Evolutionary conservation across 2,888 invertebrate genomes (phyloP).

Genomic region (Hypomecis punctinalis): DNA sequence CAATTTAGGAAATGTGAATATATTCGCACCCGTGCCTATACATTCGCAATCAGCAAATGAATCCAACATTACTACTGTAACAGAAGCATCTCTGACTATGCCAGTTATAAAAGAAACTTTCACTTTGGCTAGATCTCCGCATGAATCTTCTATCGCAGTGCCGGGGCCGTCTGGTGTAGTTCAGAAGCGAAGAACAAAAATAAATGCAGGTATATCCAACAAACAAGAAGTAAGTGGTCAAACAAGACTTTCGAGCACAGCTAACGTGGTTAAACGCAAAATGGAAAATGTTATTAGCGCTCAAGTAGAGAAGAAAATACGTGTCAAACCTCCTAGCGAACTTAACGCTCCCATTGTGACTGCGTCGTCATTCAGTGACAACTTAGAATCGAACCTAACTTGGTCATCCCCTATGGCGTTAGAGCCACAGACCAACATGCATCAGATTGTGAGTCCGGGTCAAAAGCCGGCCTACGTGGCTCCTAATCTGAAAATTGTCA

Average conservation of each 20-base stretch:
- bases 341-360: not conserved
- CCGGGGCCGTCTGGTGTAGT: conserved; percentile 12
- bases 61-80: not conserved
- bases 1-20: not conserved
- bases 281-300: not conserved
- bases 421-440: conserved; percentile 8
- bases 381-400: not conserved
- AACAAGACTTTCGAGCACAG: too few species aligned
- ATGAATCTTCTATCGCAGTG: not conserved
- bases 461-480: not conserved
- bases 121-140: conserved; percentile 8
- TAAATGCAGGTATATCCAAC: too few species aligned
- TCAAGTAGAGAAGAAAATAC: conserved; percentile 13
- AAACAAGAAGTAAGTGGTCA: too few species aligned
- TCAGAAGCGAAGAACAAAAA: not conserved
- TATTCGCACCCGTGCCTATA: not conserved
- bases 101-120: conserved; percentile 16
- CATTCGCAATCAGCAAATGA: too few species aligned
- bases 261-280: conserved; percentile 1
- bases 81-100: not conserved
- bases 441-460: not conserved
- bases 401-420: conserved; percentile 8
- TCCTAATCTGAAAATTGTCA: not conserved
- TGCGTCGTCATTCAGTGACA: not conserved
- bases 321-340: conserved; percentile 14